Percentiles rank a stretch among this genome's conserved stretches.
These are phyloP conservation scores for Ceratosolen fusciceps DNA, from an alignment of 1,140 invertebrate genomes.

Conservation along the genomic window DNA sequence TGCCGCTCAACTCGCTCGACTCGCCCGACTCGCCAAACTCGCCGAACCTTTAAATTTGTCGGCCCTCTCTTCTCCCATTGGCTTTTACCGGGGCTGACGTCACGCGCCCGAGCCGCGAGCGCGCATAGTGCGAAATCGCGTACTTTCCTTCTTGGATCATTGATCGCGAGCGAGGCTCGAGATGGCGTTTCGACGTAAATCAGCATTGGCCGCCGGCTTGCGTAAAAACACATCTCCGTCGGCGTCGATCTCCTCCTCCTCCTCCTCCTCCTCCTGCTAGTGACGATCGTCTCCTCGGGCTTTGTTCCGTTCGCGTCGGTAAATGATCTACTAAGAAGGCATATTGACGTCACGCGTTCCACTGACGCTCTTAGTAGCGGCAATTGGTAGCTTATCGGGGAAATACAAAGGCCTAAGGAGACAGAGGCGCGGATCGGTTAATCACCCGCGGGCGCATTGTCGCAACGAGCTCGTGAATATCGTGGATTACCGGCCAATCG, in stretches of 20 bases:
- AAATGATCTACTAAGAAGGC: no score
- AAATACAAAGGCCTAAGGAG: no score
- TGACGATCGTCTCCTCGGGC: no score
- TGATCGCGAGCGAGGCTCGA: background rate
- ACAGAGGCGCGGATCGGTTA: no score
- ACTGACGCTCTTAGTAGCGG: no score
- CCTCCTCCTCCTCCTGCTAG: background rate
- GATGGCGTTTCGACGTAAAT: background rate
- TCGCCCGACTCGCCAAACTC: constrained; percentile 48
- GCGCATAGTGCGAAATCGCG: constrained; percentile 15
- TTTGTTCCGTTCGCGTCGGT: no score
- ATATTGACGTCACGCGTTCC: no score
- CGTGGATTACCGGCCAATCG: no score
- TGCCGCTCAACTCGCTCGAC: background rate
- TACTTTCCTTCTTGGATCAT: background rate
- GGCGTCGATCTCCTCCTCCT: background rate
- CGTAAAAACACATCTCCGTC: background rate
- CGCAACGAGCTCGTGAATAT: no score
- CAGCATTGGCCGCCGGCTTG: background rate
- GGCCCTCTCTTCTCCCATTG: background rate
- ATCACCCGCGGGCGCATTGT: no score
- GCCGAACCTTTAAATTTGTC: background rate
- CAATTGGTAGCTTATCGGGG: no score
- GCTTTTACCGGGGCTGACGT: background rate
- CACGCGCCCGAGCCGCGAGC: constrained; percentile 61